Base-by-base conservation (phyloP, 2,797 vertebrate species). In the Danio aesculapii region DNA sequence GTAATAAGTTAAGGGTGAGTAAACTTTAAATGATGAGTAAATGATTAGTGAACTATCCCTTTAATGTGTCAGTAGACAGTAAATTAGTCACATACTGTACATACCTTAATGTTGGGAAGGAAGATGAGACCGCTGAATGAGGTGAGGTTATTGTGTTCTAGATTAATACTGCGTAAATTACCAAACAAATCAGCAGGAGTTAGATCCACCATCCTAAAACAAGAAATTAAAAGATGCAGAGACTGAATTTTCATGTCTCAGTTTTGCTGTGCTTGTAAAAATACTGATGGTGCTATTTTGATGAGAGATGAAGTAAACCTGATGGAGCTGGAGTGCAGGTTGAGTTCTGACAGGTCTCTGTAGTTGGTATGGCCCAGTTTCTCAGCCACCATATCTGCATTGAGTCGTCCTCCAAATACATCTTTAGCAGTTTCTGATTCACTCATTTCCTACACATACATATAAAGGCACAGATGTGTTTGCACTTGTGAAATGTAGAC, bases 61-160 rank as follows among this genome's bases (percentile, higher is more conserved):
- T 30, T 30, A 30, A 30, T 30, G 1, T 30, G 30, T 30, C 30
- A 30, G 30, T 30, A 30, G 30, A 30, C 30, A 30, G 30, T 30
- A 30, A 30, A 30, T 30, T 30, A 30, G 3, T 30, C 3, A 30
- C 30, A 30, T 30, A 30, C 30, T 30, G 1, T 1, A 30, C 86
- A 74, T 79, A 96, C 95, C 90, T 95, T 95, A 71, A 96, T 81
- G 49, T 91, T 95, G 53, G 95, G 93, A 63, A 98, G 92, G 84
- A 94, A 95, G 87, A 97, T 91, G 61, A 97, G 95, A 67, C 92
- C 95, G 5, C 92, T 95, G 89, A 98, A 97, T 46, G 95, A 96
- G 0, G 91, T 94, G 58, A 97, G 95, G 79, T 94, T 92, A 85
- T 97, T 96, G 83, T 95, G 94, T 84, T 96, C 92, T 43, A 97